phyloP scores from a whole-genome alignment of 1,140 invertebrate genomes.

The Neelides sp. region DNA sequence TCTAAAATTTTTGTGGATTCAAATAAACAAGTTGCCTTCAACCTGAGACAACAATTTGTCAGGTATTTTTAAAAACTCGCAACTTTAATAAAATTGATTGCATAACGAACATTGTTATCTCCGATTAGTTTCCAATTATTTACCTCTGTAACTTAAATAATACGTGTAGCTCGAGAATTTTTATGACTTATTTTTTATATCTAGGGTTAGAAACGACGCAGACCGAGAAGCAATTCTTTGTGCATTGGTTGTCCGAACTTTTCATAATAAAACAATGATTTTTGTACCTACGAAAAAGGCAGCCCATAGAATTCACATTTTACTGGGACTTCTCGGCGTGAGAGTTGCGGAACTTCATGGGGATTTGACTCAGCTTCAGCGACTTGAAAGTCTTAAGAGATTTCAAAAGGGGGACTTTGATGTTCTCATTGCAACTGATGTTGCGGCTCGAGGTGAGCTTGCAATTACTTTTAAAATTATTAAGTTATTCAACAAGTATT shows the following conservation, averaged over 20 bases:
- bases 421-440: constrained; percentile 87
- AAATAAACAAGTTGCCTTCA: constrained; percentile 88
- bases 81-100: too few relatives aligned
- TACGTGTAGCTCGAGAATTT: neutral
- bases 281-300: constrained; percentile 94
- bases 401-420: constrained; percentile 83
- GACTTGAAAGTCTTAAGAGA: constrained; percentile 72
- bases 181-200: constrained; percentile 1
- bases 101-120: too few relatives aligned
- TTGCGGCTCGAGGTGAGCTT: constrained; percentile 64
- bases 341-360: constrained; percentile 87
- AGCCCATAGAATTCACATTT: constrained; percentile 79
- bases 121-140: too few relatives aligned
- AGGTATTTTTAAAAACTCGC: too few relatives aligned
- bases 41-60: constrained; percentile 91
- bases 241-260: constrained; percentile 83
- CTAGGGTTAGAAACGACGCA: constrained; percentile 60
- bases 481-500: too few relatives aligned
- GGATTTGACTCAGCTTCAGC: constrained; percentile 81
- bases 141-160: too few relatives aligned
- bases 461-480: neutral
- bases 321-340: constrained; percentile 75
- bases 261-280: constrained; percentile 79
- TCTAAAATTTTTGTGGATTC: constrained; percentile 90
- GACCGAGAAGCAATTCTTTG: constrained; percentile 84